Evolutionary conservation across 2,888 invertebrate genomes (phyloP), one percentile per base, ranked within the genome.

Genomic region (Azorinus chamasolen): DNA sequence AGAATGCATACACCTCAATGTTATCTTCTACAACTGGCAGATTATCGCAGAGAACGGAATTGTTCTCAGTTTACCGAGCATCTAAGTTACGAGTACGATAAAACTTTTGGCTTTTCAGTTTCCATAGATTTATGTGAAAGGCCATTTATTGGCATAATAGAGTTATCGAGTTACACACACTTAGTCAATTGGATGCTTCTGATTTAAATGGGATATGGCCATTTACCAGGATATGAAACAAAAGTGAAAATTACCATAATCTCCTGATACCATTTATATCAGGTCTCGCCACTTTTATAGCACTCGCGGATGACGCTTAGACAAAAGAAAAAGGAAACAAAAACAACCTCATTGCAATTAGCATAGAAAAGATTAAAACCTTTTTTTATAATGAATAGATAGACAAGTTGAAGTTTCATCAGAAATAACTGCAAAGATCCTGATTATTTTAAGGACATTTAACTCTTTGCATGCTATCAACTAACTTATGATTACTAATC

Each of bases 81-180:
- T 32, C 48, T 61, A 27, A 61, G 27, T 64, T 64, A 64, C 46
- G 64, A 20, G 53, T n/a, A 27, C 24, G 54, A 55, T 64, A 55
- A 51, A 45, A 16, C 48, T 18, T 14, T 12, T 22, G 64, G 43
- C 54, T 45, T 54, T 64, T 64, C 48, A 66, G 37, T 46, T n/a
- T 14, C 50, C 25, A 46, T 32, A 27, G 48, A 66, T 66, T 66
- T 66, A 66, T 66, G 50, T 32, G 39, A 18, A 32, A 25, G 32
- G 39, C 50, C 24, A 32, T 66, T 25, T 39, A 43, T 37, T 45
- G 14, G 27, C 22, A 37, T 32, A 48, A 41, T 50, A 41, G 43
- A 22, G 25, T 4, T 37, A 58, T 66, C 58, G 27, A 3, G 22
- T 58, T 58, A 22, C 66, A 57, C n/a, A 37, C 54, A 43, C 39